Percentiles rank a stretch among this genome's conserved stretches.
Conservation (phyloP, 2,888 invertebrate genomes). For the Endotricha flammealis region DNA sequence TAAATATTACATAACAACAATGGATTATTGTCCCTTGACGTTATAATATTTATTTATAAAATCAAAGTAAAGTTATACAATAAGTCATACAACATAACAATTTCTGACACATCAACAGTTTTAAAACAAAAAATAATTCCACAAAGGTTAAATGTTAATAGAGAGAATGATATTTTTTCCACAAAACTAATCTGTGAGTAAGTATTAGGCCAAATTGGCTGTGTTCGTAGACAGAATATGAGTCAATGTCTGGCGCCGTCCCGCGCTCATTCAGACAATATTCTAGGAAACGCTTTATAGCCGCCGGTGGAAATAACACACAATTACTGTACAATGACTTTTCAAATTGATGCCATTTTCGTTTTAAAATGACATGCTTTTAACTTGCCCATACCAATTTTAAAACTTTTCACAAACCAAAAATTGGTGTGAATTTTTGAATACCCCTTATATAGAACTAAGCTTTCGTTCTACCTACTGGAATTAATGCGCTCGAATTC, state of each 20-base stretch:
- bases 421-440: background rate
- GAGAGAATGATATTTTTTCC: no score
- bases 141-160: no score
- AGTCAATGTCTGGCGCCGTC: slow-evolving; percentile 54
- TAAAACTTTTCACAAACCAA: background rate
- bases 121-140: no score
- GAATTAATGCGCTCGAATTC: no score
- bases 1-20: no score
- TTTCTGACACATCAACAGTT: no score
- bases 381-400: slow-evolving; percentile 2
- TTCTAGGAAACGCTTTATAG: slow-evolving; percentile 54
- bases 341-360: slow-evolving; percentile 26
- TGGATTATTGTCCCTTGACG: no score
- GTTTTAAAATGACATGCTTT: slow-evolving; percentile 15
- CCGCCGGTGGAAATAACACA: slow-evolving; percentile 45
- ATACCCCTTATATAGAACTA: no score
- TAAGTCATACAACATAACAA: no score
- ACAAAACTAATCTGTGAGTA: background rate
- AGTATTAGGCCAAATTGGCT: background rate
- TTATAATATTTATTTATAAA: no score
- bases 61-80: no score
- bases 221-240: slow-evolving; percentile 35
- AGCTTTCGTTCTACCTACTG: no score
- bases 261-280: slow-evolving; percentile 39
- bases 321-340: slow-evolving; percentile 52